phyloP scores from a whole-genome alignment of 2,113 vertebrate genomes.

The Semnornis frantzii region DNA sequence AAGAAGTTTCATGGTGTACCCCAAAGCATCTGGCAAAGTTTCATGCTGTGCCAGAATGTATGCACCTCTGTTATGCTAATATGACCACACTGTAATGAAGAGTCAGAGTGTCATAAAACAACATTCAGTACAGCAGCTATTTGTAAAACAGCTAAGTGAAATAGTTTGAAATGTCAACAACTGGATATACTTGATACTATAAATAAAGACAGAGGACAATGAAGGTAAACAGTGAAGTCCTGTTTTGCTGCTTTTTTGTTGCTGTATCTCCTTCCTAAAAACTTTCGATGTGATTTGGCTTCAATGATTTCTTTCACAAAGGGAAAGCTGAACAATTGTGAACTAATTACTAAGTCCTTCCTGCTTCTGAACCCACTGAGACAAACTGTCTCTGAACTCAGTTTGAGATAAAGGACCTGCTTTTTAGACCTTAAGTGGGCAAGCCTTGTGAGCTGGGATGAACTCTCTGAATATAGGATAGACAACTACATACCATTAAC shows the following conservation, averaged over 20 bases:
- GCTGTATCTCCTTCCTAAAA: background rate
- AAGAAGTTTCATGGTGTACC: background rate
- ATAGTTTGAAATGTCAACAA: background rate
- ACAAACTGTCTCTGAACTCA: background rate
- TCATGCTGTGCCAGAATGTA: background rate
- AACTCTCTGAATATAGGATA: background rate
- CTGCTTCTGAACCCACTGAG: background rate
- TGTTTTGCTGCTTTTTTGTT: background rate
- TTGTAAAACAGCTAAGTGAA: background rate
- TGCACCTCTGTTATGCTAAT: background rate
- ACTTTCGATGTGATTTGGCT: background rate
- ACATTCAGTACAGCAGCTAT: background rate
- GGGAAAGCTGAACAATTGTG: background rate
- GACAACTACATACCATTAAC: background rate
- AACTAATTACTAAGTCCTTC: background rate
- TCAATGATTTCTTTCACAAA: background rate
- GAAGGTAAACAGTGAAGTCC: background rate
- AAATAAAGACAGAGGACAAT: background rate
- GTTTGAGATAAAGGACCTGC: background rate
- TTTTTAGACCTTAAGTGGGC: background rate
- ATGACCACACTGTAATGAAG: background rate
- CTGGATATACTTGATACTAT: background rate
- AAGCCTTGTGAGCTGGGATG: background rate
- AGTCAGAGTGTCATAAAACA: background rate
- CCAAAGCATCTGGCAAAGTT: background rate